Conservation (phyloP, 2,113 vertebrate species). For the Progne subis region DNA sequence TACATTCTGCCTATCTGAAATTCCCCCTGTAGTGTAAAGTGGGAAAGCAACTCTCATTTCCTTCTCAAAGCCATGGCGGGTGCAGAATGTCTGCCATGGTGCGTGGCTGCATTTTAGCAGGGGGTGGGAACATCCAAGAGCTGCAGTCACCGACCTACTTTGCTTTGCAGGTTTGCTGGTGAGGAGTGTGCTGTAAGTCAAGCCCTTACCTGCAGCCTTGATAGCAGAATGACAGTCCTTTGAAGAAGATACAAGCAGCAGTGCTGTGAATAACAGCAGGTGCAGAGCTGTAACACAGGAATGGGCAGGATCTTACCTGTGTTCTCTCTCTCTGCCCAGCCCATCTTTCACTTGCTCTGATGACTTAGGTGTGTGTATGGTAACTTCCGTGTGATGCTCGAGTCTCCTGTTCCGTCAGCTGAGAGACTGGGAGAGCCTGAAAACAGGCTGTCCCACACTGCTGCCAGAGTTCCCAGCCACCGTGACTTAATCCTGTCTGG, state of each 20-base stretch:
- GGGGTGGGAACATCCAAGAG: not conserved
- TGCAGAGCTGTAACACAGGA: not conserved
- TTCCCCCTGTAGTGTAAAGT: slow-evolving; percentile 23
- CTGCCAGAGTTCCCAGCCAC: not conserved
- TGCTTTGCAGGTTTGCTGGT: not conserved
- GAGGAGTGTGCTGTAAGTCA: not conserved
- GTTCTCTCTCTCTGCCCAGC: not conserved
- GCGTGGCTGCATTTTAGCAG: not conserved
- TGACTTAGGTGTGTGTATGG: accelerated
- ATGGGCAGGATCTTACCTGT: not conserved
- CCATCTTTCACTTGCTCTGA: not conserved
- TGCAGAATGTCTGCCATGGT: not conserved
- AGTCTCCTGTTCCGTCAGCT: not conserved
- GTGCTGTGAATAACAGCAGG: not conserved
- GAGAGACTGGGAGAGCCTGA: not conserved
- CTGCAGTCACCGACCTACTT: not conserved
- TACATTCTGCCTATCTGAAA: slow-evolving; percentile 61
- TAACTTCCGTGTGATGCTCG: not conserved
- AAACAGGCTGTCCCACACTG: not conserved
- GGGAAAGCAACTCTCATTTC: slow-evolving; percentile 21
- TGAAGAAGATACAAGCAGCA: not conserved
- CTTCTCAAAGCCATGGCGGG: not conserved
- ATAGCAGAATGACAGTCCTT: not conserved
- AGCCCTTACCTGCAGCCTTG: slow-evolving; percentile 2
- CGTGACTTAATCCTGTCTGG: accelerated